These are phyloP conservation scores for Mixornis gularis DNA, from an alignment of 2,113 vertebrate genomes.

Conservation along the genomic window DNA sequence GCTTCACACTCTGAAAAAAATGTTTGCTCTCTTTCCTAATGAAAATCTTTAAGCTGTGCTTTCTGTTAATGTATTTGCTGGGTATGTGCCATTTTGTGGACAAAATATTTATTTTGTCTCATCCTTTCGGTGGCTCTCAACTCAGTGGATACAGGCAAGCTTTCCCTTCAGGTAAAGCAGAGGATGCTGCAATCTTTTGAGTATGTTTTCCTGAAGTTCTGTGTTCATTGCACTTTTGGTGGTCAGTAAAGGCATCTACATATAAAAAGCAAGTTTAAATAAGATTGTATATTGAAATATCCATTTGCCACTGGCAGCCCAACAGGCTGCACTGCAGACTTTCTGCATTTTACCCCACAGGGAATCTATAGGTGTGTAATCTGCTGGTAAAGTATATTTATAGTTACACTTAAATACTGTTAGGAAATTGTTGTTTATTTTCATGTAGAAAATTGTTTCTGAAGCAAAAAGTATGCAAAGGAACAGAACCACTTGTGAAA, in stretches of 20 bases:
- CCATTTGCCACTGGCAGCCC: background rate
- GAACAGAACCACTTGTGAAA: background rate
- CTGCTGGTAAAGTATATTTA: background rate
- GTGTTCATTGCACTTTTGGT: background rate
- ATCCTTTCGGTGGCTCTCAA: background rate
- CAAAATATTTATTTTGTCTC: background rate
- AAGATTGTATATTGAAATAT: background rate
- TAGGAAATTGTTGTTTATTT: background rate
- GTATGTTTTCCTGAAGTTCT: background rate
- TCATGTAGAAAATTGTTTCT: background rate
- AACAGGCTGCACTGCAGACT: background rate
- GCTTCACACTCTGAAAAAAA: background rate
- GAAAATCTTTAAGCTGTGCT: background rate
- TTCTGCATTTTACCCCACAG: background rate
- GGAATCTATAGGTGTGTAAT: background rate
- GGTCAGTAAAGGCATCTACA: background rate
- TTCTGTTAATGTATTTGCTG: conserved; percentile 37
- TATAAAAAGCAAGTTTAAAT: background rate
- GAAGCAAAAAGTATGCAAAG: background rate
- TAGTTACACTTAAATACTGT: background rate
- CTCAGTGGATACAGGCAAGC: background rate
- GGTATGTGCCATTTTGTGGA: background rate
- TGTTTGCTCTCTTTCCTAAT: background rate
- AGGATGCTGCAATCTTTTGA: background rate
- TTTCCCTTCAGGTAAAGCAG: background rate